phyloP scores from a whole-genome alignment of 2,797 vertebrate species.

The Hybognathus amarus region DNA sequence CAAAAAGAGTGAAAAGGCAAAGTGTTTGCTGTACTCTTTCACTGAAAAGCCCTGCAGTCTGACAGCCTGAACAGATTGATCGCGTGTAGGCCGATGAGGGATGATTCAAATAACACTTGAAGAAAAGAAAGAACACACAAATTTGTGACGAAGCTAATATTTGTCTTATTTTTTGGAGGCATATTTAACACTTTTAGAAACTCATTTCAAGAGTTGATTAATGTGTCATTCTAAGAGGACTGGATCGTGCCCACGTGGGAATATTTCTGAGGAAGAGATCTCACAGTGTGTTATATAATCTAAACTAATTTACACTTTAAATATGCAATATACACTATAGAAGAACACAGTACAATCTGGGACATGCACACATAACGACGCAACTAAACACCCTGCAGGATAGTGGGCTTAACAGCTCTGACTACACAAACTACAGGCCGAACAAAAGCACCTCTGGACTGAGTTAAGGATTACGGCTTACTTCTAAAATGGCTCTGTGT shows the following conservation, averaged over 20 bases:
- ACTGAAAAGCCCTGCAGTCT: slow-evolving; percentile 1
- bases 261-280: slow-evolving; percentile 18
- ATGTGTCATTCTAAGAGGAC: slow-evolving; percentile 19
- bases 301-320: slow-evolving; percentile 42
- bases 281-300: slow-evolving; percentile 16
- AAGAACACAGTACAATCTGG: slow-evolving; percentile 36
- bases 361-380: slow-evolving; percentile 17
- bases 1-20: not conserved
- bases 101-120: not conserved
- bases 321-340: not conserved
- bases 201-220: slow-evolving; percentile 29
- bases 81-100: not conserved
- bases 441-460: slow-evolving; percentile 36
- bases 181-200: slow-evolving; percentile 40
- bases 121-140: not conserved
- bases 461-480: slow-evolving; percentile 32
- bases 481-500: slow-evolving; percentile 14
- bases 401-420: slow-evolving; percentile 20
- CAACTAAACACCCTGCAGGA: slow-evolving; percentile 36
- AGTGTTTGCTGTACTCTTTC: not conserved
- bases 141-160: slow-evolving; percentile 1
- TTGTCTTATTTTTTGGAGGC: slow-evolving; percentile 24
- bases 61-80: slow-evolving; percentile 17
- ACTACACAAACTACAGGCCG: slow-evolving; percentile 11
- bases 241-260: slow-evolving; percentile 5